A percentile compares a stretch with the other conserved stretches of the same genome.
Evolutionary conservation across 2,113 vertebrate genomes (phyloP).

Genomic region (Xiphophorus couchianus): DNA sequence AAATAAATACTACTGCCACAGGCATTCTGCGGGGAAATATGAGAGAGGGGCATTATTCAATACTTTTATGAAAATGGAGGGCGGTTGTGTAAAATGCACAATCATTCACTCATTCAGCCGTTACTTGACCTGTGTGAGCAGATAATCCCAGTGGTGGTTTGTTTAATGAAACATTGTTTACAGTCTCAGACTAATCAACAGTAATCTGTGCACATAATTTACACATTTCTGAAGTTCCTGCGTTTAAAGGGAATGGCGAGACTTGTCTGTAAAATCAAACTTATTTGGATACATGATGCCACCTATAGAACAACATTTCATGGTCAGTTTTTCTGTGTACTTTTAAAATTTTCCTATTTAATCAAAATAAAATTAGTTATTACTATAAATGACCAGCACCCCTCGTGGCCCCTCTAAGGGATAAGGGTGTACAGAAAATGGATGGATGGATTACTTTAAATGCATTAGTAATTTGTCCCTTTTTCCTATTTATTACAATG

Average conservation of each 20-base stretch:
- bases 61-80: slow-evolving; percentile 51
- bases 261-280: neutral
- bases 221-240: slow-evolving; percentile 22
- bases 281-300: neutral
- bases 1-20: slow-evolving; percentile 75
- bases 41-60: slow-evolving; percentile 58
- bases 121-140: slow-evolving; percentile 56
- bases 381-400: neutral
- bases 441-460: neutral
- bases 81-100: slow-evolving; percentile 60
- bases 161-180: slow-evolving; percentile 64
- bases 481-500: no score
- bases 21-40: slow-evolving; percentile 64
- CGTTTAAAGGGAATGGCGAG: neutral
- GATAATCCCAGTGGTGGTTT: slow-evolving; percentile 25
- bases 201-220: slow-evolving; percentile 16
- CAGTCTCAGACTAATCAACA: slow-evolving; percentile 31
- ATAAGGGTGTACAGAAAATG: no score
- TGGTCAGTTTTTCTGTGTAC: neutral
- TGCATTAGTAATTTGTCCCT: no score
- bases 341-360: neutral
- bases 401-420: no score
- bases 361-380: neutral
- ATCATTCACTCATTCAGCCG: slow-evolving; percentile 64
- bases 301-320: neutral